phyloP scores from a whole-genome alignment of 2,888 invertebrate species.

The Hartigia nigra region DNA sequence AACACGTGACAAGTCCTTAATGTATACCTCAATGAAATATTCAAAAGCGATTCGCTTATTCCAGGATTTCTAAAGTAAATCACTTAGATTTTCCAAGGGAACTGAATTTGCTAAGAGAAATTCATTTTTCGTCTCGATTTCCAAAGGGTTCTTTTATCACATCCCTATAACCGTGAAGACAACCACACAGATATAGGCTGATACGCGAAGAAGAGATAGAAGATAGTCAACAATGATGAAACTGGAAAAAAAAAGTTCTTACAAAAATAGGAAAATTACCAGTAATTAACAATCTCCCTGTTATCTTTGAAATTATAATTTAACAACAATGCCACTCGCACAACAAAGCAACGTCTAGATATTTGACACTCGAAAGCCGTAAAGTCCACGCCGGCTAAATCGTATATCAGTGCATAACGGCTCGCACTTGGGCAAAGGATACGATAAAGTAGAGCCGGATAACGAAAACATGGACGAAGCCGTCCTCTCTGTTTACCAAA shows the following conservation, averaged over 20 bases:
- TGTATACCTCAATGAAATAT: not conserved
- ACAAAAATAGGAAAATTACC: not conserved
- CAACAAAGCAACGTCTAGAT: not conserved
- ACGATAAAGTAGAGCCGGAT: not conserved
- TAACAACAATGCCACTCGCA: not conserved
- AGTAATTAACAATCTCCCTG: not conserved
- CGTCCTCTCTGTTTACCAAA: not conserved
- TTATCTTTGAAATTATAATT: not conserved
- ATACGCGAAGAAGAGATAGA: not conserved
- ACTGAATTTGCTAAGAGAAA: not conserved
- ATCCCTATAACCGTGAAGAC: not conserved
- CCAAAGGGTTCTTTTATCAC: not conserved
- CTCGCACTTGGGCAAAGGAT: not conserved
- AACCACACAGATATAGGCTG: not conserved
- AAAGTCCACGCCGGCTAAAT: not conserved
- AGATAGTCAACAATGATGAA: not conserved
- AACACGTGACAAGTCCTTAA: not conserved
- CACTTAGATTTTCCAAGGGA: not conserved
- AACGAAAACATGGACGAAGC: not conserved
- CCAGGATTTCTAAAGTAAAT: not conserved
- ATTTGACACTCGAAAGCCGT: not conserved
- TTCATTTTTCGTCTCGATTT: not conserved
- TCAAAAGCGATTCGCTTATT: not conserved
- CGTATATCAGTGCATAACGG: not conserved
- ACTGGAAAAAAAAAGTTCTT: not conserved